Evolutionary conservation across 1,140 invertebrate species (phyloP).

Genomic region (Planococcus citri): DNA sequence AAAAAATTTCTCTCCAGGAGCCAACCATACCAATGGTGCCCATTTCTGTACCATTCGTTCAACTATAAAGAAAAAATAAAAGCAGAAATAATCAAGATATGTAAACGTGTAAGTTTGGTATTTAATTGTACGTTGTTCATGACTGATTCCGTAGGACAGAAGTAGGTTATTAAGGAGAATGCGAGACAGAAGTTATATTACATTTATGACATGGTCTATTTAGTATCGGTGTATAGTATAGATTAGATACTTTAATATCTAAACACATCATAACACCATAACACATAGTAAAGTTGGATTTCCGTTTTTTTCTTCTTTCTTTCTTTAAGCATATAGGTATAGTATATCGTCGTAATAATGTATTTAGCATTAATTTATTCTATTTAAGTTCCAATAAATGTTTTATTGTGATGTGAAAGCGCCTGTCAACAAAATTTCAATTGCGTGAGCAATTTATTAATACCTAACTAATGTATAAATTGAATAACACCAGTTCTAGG

Average conservation of each 20-base stretch:
- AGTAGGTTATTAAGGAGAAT: conserved; percentile 12
- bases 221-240: not conserved
- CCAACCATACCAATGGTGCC: conserved; percentile 50
- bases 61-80: conserved; percentile 23
- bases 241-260: too few relatives aligned
- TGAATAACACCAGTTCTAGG: too few relatives aligned
- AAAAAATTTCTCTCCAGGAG: conserved; percentile 47
- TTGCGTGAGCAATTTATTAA: too few relatives aligned
- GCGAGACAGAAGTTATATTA: not conserved
- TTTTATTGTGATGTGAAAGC: not conserved
- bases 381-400: not conserved
- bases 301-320: not conserved
- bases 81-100: not conserved
- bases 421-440: too few relatives aligned
- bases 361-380: not conserved
- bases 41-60: conserved; percentile 33
- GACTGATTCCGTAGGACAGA: not conserved
- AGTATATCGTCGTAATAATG: too few relatives aligned
- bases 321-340: too few relatives aligned
- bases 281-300: not conserved
- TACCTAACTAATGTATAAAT: too few relatives aligned
- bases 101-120: not conserved
- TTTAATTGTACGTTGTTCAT: not conserved
- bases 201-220: conserved; percentile 10
- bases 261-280: not conserved